These are phyloP conservation scores for Physocephala rufipes DNA, from an alignment of 2,888 invertebrate species.

Conservation along the genomic window DNA sequence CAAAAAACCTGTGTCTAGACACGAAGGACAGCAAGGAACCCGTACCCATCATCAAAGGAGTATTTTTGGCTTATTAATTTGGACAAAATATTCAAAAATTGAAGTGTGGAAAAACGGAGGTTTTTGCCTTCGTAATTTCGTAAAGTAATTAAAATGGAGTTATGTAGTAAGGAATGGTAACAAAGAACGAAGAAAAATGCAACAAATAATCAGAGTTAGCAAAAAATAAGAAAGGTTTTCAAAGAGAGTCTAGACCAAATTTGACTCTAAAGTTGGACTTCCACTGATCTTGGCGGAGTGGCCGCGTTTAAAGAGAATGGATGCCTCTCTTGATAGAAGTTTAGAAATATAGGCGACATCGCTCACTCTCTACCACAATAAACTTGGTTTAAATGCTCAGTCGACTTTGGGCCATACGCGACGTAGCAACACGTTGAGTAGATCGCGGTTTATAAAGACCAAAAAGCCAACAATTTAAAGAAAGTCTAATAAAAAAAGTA, in stretches of 20 bases:
- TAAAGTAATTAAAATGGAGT: too few relatives aligned
- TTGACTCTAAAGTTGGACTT: not conserved
- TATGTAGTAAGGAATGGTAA: not conserved
- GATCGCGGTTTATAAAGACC: not conserved
- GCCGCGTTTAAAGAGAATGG: too few relatives aligned
- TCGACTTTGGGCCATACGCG: constrained; percentile 29
- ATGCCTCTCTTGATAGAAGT: too few relatives aligned
- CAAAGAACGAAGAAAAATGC: constrained; percentile 10
- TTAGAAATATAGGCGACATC: too few relatives aligned
- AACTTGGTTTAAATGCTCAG: constrained; percentile 25
- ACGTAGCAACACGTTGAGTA: constrained; percentile 11
- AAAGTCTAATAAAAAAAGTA: constrained; percentile 4
- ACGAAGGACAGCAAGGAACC: too few relatives aligned
- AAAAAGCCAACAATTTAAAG: constrained; percentile 3
- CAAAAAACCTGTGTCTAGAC: too few relatives aligned
- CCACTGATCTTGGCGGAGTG: too few relatives aligned
- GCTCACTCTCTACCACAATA: not conserved
- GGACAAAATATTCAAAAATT: too few relatives aligned
- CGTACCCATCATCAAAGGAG: too few relatives aligned
- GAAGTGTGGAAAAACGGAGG: not conserved
- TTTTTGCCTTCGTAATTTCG: too few relatives aligned
- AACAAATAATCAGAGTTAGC: constrained; percentile 6
- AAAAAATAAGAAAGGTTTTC: not conserved
- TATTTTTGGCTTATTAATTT: too few relatives aligned
- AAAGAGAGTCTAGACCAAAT: constrained; percentile 5